Evolutionary conservation across 2,888 invertebrate species (phyloP), one percentile per base, ranked within the genome.

Genomic region (Hoplodrina blanda): DNA sequence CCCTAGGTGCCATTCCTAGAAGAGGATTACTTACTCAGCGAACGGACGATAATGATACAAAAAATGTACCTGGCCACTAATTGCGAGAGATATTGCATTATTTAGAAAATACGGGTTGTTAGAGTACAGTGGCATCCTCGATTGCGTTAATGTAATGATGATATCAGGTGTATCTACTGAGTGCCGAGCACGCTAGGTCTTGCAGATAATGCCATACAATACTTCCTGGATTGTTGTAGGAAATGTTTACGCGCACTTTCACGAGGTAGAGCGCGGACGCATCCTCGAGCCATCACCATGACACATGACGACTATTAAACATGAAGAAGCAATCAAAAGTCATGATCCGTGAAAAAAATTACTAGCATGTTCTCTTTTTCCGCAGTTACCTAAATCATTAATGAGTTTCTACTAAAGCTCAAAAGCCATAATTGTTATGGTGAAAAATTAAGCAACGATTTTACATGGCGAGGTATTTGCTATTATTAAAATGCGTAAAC

Each of bases 201-300:
- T 85, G 86, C 80, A 86, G 87, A 88, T 88, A 88, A 88, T 85
- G 82, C 87, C 77, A 74, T 83, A 70, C 66, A 78, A 80, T 82
- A 85, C 88, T 92, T 92, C 92, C 91, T 92, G 71, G 50, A 79
- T 75, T 81, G 82, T 76, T 87, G 85, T 86, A 91, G 91, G 91
- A 93, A 92, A 89, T 82, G 85, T 86, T 83, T 81, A 81, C 78
- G 76, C 83, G 71, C 78, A 90, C 92, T 92, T 92, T 92, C 92
- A 89, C 92, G 83, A 85, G 76, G 57, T 61, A 73, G 55, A 74
- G 65, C 20, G 79, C 73, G 79, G 82, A 79, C 81, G 69, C 81
- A 85, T 87, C 84, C 82, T 85, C 74, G 33, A 73, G 30, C 10
- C 57, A 73, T 63, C 77, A 75, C 64, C 61, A 70, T 74, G 68